Evolutionary conservation across 2,797 vertebrate species (phyloP).

Genomic region (Pterois miles): DNA sequence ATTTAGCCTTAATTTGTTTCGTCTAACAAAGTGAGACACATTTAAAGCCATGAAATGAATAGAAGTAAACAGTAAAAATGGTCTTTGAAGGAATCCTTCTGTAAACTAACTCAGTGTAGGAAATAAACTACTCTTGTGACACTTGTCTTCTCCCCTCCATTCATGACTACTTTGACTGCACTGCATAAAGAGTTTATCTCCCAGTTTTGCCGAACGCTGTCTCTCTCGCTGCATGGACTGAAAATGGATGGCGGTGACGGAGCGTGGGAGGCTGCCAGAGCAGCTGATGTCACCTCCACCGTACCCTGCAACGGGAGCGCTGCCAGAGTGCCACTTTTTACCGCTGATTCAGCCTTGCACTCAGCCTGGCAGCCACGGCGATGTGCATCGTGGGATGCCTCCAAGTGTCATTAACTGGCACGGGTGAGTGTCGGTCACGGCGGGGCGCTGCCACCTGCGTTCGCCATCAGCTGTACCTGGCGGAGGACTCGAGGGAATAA

Average conservation of each 20-base stretch:
- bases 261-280: slow-evolving; percentile 61
- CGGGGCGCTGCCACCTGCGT: slow-evolving; percentile 32
- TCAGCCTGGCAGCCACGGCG: slow-evolving; percentile 32
- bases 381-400: slow-evolving; percentile 44
- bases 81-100: background rate
- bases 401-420: slow-evolving; percentile 58
- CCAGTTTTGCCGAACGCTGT: slow-evolving; percentile 4
- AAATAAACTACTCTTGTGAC: background rate
- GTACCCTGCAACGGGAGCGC: slow-evolving; percentile 30
- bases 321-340: slow-evolving; percentile 57
- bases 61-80: background rate
- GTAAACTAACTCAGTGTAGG: background rate
- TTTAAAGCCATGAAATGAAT: background rate
- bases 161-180: slow-evolving; percentile 22
- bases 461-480: background rate
- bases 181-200: slow-evolving; percentile 36
- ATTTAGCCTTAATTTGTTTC: background rate
- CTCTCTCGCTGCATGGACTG: slow-evolving; percentile 16
- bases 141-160: background rate
- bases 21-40: background rate
- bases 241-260: slow-evolving; percentile 49
- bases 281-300: slow-evolving; percentile 63
- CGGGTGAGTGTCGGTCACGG: slow-evolving; percentile 34
- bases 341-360: slow-evolving; percentile 62
- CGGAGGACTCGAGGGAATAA: too few species aligned